phyloP scores from a whole-genome alignment of 2,888 invertebrate genomes.

The Trichacis sp. region DNA sequence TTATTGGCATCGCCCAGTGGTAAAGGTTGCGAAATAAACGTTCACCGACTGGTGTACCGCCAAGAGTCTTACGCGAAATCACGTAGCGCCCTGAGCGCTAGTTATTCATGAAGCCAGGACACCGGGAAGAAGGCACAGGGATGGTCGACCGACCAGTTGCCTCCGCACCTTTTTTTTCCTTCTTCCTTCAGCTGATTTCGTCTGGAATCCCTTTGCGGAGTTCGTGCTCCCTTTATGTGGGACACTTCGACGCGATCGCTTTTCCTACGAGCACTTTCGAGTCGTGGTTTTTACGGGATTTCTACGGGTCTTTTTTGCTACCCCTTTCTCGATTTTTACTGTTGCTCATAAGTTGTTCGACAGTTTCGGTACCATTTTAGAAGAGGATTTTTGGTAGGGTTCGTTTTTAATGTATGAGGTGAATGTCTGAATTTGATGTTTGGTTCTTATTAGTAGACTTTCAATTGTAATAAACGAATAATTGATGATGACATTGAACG shows the following conservation, averaged over 20 bases:
- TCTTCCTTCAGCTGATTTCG: conserved; percentile 31
- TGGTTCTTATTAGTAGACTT: too few species aligned
- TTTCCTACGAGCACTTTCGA: neutral
- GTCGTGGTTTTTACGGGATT: neutral
- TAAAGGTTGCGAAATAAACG: conserved; percentile 67
- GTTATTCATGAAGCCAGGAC: conserved; percentile 54
- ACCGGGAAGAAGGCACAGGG: conserved; percentile 26
- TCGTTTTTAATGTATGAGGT: too few species aligned
- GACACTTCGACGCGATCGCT: conserved; percentile 1
- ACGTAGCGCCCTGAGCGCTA: conserved; percentile 56
- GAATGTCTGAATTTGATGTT: too few species aligned
- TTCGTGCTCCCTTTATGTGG: conserved; percentile 8
- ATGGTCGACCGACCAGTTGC: conserved; percentile 28
- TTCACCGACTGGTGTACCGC: conserved; percentile 66
- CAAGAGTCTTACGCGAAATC: conserved; percentile 67
- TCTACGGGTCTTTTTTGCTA: neutral
- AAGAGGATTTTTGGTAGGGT: too few species aligned
- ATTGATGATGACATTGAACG: too few species aligned
- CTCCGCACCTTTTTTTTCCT: conserved; percentile 32
- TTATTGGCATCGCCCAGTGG: conserved; percentile 64
- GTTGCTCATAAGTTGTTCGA: too few species aligned
- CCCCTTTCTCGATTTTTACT: neutral
- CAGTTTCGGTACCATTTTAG: too few species aligned
- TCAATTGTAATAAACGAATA: too few species aligned
- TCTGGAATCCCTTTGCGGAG: conserved; percentile 19